Conservation (phyloP, 2,888 invertebrate species). For the Philonicus albiceps region DNA sequence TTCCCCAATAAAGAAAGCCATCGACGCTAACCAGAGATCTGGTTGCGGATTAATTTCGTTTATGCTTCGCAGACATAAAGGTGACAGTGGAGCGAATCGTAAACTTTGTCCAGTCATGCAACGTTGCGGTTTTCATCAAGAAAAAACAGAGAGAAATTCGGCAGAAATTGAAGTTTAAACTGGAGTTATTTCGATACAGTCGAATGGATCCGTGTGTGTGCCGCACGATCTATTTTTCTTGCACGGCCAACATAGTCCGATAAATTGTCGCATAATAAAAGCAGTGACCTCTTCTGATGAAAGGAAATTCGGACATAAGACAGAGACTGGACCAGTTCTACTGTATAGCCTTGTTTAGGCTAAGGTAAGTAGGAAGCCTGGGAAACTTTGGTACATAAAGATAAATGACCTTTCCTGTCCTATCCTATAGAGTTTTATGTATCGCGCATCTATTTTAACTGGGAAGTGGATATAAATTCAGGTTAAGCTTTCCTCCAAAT, state of each 20-base stretch:
- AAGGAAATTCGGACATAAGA: not conserved
- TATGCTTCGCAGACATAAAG: not conserved
- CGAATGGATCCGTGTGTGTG: not conserved
- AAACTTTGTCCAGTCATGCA: not conserved
- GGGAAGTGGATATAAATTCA: too few relatives aligned
- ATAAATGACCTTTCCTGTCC: not conserved
- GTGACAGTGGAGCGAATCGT: constrained; percentile 5
- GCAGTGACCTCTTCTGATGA: not conserved
- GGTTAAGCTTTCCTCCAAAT: too few relatives aligned
- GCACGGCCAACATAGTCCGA: not conserved
- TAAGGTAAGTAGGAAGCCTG: not conserved
- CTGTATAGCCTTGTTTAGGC: not conserved
- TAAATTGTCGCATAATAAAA: not conserved
- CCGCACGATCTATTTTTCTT: not conserved
- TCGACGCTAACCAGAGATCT: not conserved
- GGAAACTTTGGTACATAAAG: not conserved
- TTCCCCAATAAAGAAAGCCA: constrained; percentile 3
- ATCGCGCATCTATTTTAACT: not conserved
- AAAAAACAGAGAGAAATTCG: not conserved
- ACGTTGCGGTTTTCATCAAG: not conserved
- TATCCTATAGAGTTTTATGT: not conserved
- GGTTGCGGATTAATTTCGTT: not conserved
- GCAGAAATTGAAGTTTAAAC: not conserved
- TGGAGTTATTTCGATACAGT: not conserved
- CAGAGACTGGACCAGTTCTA: not conserved